Evolutionary conservation across 2,113 vertebrate species (phyloP), one percentile per base, ranked within the genome.

Genomic region (Prolemur simus): DNA sequence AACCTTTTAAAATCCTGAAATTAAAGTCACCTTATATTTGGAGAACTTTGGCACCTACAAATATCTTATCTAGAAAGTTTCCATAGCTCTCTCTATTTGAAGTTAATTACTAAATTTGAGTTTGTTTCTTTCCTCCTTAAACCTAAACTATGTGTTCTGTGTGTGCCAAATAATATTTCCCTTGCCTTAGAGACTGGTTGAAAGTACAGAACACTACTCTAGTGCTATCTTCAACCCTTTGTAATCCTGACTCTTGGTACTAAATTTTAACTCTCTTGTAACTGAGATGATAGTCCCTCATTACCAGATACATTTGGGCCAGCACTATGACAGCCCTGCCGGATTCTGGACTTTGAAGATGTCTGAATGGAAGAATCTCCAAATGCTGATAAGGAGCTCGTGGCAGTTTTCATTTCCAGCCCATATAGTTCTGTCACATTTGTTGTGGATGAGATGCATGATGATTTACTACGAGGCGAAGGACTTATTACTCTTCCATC

Each of bases 401-500:
- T 42, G 32, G 96, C 92, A 74, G 98, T 89, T 98, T 98, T 99
- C 96, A 98, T n/a, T 18, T 98, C 97, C 97, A 98, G 97, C 58
- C 78, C 92, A 96, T 93, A 98, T 13, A 97, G 96, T 34, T 98
- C 98, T 91, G 98, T 97, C 97, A 98, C 87, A 58, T 97, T 98
- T 88, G 98, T 83, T 25, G 98, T 95, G 45, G 98, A 90, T 58
- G 98, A 98, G 96, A 98, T 84, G 94, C 42, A 98, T 13, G 98
- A 69, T 89, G 98, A 98, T 94, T 98, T 98, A 94, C 92, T 97
- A 93, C 42, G 64, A 96, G 96, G 95, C 49, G 97, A 97, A 97
- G 98, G 97, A 87, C 96, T 98, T 95, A 98, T 96, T 14, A 97
- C 69, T 98, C 98, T 98, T 97, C 98, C 98, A 91, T 98, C 97